A percentile compares a stretch with the other conserved stretches of the same genome.
These are phyloP conservation scores for Peucedramus taeniatus DNA, from an alignment of 2,113 vertebrate genomes.

Conservation along the genomic window DNA sequence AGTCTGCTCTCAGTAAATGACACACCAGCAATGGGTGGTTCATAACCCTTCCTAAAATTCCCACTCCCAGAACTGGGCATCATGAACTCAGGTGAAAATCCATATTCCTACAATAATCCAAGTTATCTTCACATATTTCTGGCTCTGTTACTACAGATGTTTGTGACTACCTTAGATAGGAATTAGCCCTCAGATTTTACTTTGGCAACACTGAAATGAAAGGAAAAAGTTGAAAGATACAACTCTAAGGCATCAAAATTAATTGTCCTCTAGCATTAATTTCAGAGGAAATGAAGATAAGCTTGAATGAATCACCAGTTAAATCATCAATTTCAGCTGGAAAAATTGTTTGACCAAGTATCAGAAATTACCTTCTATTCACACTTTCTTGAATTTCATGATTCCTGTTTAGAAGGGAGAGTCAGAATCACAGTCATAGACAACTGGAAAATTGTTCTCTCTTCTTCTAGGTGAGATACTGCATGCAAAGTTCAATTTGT, in stretches of 20 bases:
- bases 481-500: background rate
- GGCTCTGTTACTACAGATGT: background rate
- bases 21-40: background rate
- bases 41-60: background rate
- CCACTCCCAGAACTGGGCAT: background rate
- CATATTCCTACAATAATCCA: background rate
- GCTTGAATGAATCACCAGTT: background rate
- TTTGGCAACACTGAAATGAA: background rate
- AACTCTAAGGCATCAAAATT: background rate
- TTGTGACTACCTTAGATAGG: background rate
- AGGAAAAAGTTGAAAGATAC: background rate
- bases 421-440: background rate
- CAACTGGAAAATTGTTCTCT: background rate
- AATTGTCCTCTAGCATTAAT: background rate
- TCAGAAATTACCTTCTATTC: background rate
- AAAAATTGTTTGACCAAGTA: background rate
- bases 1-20: background rate
- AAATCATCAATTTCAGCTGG: background rate
- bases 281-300: background rate
- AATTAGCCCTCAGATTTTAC: constrained; percentile 6
- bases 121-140: background rate
- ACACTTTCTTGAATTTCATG: background rate
- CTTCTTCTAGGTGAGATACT: background rate
- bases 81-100: background rate
- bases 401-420: background rate